These are phyloP conservation scores for Dromococcyx pavoninus DNA, from an alignment of 2,797 vertebrate species.

Conservation along the genomic window DNA sequence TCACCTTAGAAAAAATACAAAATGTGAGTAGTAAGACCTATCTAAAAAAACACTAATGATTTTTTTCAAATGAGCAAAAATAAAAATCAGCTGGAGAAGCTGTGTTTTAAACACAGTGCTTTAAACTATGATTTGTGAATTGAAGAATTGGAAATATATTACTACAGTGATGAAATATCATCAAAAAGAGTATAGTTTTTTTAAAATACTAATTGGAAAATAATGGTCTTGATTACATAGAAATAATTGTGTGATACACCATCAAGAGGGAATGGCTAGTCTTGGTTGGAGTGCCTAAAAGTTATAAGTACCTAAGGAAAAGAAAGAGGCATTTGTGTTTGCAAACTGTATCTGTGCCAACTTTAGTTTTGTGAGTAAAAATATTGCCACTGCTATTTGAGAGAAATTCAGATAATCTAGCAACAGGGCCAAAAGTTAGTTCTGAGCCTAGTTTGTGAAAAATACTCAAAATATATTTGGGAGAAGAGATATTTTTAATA, in stretches of 20 bases:
- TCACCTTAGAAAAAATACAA: not conserved
- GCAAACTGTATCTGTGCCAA: not conserved
- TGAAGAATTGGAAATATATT: not conserved
- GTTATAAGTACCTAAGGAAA: not conserved
- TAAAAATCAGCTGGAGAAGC: not conserved
- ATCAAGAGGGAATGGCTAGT: not conserved
- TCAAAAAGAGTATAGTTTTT: not conserved
- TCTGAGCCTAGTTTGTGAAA: not conserved
- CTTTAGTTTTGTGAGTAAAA: not conserved
- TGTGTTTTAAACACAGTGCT: not conserved
- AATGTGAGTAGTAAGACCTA: not conserved
- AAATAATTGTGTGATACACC: not conserved
- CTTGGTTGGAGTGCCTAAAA: not conserved
- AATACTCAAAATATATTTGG: not conserved
- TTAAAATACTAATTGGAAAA: conserved; percentile 11
- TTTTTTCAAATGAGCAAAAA: not conserved
- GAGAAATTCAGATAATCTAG: not conserved
- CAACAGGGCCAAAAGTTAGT: not conserved
- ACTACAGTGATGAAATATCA: too few relatives aligned
- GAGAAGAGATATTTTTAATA: not conserved
- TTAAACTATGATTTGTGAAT: not conserved
- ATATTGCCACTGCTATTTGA: not conserved
- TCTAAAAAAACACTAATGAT: not conserved
- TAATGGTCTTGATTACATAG: not conserved
- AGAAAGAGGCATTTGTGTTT: not conserved